Evolutionary conservation across 1,140 invertebrate genomes (phyloP).

Genomic region (Listronotus oregonensis): DNA sequence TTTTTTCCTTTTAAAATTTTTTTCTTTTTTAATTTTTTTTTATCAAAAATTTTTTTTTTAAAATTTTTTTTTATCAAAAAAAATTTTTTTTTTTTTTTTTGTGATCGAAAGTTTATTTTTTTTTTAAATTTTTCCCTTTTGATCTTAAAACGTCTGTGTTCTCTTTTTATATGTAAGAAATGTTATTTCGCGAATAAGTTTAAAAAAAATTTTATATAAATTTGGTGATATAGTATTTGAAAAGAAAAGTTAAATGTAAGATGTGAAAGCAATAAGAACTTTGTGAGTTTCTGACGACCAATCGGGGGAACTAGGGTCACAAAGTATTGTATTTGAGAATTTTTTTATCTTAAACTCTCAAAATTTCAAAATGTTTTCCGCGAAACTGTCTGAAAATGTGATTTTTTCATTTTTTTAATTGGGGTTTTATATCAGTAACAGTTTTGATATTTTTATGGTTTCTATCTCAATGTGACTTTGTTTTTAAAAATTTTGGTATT

Average conservation of each 20-base stretch:
- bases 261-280: conserved; percentile 16
- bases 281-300: conserved; percentile 27
- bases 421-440: not conserved
- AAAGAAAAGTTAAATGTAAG: conserved; percentile 12
- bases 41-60: too few species aligned
- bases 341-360: conserved; percentile 28
- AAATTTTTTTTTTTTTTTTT: too few species aligned
- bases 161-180: not conserved
- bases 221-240: conserved; percentile 13
- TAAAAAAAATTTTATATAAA: conserved; percentile 16
- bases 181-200: not conserved
- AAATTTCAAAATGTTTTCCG: conserved; percentile 23
- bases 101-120: too few species aligned
- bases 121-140: not conserved
- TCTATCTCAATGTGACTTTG: too few species aligned
- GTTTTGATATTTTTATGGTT: too few species aligned
- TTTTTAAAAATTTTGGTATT: too few species aligned
- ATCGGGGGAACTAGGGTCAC: conserved; percentile 26
- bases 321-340: conserved; percentile 19
- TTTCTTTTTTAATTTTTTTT: too few species aligned
- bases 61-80: too few species aligned
- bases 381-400: conserved; percentile 27
- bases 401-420: conserved; percentile 24
- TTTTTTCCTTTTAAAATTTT: too few species aligned
- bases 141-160: not conserved